Conservation (phyloP, 2,113 vertebrate genomes). For the Noctilio leporinus region DNA sequence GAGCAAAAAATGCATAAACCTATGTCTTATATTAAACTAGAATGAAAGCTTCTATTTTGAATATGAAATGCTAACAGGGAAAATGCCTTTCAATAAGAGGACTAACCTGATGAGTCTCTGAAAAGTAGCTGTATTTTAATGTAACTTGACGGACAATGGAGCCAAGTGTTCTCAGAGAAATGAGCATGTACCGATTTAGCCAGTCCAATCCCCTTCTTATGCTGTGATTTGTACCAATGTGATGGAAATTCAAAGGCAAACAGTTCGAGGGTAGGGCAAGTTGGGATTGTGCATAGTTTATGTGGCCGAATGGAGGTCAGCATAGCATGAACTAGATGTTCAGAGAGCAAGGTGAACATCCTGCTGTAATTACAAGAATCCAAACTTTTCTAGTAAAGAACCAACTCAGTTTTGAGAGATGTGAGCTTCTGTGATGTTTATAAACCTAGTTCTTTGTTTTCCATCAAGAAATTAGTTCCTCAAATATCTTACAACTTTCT, state of each 20-base stretch:
- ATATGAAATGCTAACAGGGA: background rate
- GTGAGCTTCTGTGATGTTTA: background rate
- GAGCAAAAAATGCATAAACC: background rate
- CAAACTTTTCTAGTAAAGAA: background rate
- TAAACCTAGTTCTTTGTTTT: background rate
- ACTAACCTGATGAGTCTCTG: background rate
- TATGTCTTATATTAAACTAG: background rate
- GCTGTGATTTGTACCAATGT: background rate
- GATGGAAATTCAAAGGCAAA: background rate
- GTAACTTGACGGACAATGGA: background rate
- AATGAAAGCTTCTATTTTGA: background rate
- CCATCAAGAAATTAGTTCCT: background rate
- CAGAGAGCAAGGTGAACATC: background rate
- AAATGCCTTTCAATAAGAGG: background rate
- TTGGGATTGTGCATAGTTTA: background rate
- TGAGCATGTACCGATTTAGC: background rate
- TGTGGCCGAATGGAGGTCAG: background rate
- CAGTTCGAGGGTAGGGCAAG: background rate
- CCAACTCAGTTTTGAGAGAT: background rate
- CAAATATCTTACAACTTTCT: background rate
- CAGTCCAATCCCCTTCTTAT: background rate
- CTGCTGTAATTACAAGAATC: background rate
- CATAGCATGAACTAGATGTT: background rate
- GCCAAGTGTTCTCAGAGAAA: background rate
- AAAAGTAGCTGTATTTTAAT: background rate